These are phyloP conservation scores for Hippoglossus stenolepis DNA, from an alignment of 2,113 vertebrate genomes.

Conservation along the genomic window DNA sequence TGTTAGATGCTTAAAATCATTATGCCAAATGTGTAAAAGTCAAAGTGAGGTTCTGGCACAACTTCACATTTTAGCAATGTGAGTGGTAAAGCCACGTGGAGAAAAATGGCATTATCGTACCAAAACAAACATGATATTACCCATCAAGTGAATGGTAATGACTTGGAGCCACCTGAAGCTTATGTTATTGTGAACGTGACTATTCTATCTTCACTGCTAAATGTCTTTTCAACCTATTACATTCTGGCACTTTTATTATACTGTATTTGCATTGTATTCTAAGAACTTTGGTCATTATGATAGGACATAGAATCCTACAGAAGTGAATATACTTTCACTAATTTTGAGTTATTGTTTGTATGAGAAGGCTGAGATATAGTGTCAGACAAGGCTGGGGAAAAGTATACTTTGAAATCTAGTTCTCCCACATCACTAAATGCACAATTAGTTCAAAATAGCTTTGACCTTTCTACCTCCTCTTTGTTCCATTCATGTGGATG, in stretches of 20 bases:
- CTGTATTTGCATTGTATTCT: background rate
- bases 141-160: background rate
- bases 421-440: constrained; percentile 3
- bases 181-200: background rate
- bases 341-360: background rate
- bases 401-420: background rate
- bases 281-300: background rate
- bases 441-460: constrained; percentile 28
- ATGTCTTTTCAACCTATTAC: background rate
- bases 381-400: background rate
- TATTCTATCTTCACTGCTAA: background rate
- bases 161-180: background rate
- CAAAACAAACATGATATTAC: background rate
- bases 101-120: background rate
- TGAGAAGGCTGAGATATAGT: background rate
- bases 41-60: background rate
- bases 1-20: background rate
- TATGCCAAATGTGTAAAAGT: background rate
- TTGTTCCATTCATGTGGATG: constrained; percentile 10
- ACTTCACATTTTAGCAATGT: background rate
- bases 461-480: constrained; percentile 32
- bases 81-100: background rate
- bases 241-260: background rate
- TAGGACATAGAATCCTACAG: background rate
- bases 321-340: background rate